These are phyloP conservation scores for Thunnus albacares DNA, from an alignment of 2,797 vertebrate genomes.

Conservation along the genomic window DNA sequence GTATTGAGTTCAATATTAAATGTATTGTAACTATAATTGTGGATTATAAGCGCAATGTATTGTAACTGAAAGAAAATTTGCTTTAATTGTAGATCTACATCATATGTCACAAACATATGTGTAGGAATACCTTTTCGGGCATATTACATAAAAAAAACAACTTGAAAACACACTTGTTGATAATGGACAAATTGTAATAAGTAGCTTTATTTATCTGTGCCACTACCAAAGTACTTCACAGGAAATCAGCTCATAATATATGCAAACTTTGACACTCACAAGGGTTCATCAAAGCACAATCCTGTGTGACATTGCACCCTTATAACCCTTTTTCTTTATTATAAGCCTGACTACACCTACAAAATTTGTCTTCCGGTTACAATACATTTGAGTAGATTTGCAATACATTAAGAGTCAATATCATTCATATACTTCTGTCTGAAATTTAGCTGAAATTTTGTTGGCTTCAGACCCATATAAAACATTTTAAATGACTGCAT, in stretches of 20 bases:
- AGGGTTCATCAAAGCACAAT: conserved; percentile 26
- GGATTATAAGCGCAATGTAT: conserved; percentile 27
- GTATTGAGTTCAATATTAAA: conserved; percentile 43
- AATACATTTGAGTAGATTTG: conserved; percentile 46
- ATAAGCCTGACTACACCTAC: conserved; percentile 17
- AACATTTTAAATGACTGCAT: conserved; percentile 51
- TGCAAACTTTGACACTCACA: conserved; percentile 47
- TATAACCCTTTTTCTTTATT: conserved; percentile 3
- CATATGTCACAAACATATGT: conserved; percentile 11
- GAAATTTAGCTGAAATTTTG: conserved; percentile 20
- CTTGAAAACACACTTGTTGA: conserved; percentile 10
- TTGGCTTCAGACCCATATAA: conserved; percentile 28
- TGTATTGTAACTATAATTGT: conserved; percentile 36
- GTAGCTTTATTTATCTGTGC: conserved; percentile 22
- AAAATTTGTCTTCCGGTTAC: conserved; percentile 37
- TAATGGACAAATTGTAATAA: neutral
- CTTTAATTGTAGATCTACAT: conserved; percentile 28
- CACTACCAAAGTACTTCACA: conserved; percentile 43
- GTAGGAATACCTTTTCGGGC: conserved; percentile 25
- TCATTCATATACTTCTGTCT: conserved; percentile 6
- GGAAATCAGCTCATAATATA: conserved; percentile 29
- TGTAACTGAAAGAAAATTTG: conserved; percentile 29
- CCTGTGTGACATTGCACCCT: conserved; percentile 33
- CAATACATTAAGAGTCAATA: conserved; percentile 20
- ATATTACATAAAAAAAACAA: conserved; percentile 19